Evolutionary conservation across 2,797 vertebrate genomes (phyloP), one percentile per base, ranked within the genome.

Genomic region (Valencia hispanica): DNA sequence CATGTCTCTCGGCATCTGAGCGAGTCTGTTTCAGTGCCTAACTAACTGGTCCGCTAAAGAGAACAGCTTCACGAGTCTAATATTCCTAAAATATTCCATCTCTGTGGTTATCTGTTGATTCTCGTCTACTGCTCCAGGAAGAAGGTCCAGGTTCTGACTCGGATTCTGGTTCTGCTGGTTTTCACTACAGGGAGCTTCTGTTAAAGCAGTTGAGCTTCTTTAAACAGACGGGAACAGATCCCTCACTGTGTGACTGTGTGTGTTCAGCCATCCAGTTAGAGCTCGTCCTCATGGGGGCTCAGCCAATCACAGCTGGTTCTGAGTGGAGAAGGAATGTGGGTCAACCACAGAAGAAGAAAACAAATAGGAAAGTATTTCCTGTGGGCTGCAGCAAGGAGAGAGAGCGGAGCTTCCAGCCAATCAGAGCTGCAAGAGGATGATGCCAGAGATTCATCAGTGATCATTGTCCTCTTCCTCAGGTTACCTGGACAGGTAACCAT

Each of bases 331-430:
- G 77, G 83, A 90, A 89, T 86, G 84, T 59, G 50, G 72, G 68
- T 45, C 12, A 9, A 83, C 87, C 88, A 79, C 83, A 5, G 55
- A 78, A 87, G 82, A 78, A 89, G 78, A 90, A 87, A 87, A 88
- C 80, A 86, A 86, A 79, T 79, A 72, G 59, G 5, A 18, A 87
- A 68, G 86, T 79, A 89, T 88, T 90, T 91, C 86, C 90, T 86
- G 83, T 88, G 70, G 87, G 75, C 53, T 65, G 68, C 32, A 7
- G 50, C 0, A 5, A 59, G 65, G 30, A 82, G 61, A 66, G 4
- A 39, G 25, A n/a, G n/a, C 41, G 14, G 7, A 61, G 61, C 18
- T 27, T 61, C 66, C 72, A 70, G 30, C 78, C 75, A 82, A 72
- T 81, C 78, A 77, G 72, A 45, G 4, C 45, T 34, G 61, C 50